Conservation (phyloP, 2,113 vertebrate genomes). For the Cyanoramphus novaezelandiae region DNA sequence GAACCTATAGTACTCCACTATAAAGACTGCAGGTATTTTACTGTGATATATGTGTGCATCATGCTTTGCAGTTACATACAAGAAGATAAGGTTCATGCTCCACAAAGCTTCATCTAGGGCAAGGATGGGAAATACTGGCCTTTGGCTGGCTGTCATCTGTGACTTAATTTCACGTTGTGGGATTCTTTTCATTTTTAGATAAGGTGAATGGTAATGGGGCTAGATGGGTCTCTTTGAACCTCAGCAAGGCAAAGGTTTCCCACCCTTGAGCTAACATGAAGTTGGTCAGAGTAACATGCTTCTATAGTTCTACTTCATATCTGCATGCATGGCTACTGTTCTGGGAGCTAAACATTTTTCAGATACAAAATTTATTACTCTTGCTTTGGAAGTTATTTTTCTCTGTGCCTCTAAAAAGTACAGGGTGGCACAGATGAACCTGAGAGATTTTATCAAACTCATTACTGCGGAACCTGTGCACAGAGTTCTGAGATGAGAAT, state of each 20-base stretch:
- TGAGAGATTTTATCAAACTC: background rate
- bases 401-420: background rate
- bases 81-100: background rate
- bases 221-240: background rate
- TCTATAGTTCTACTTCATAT: background rate
- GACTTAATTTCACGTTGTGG: background rate
- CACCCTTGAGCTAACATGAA: background rate
- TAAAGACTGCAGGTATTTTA: background rate
- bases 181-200: background rate
- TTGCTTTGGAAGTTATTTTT: slow-evolving; percentile 2
- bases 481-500: background rate
- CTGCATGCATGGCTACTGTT: background rate
- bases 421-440: background rate
- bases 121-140: background rate
- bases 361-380: background rate
- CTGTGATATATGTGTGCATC: background rate
- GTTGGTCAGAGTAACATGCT: background rate
- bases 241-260: background rate
- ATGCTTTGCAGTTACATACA: background rate
- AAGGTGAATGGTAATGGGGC: background rate
- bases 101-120: background rate
- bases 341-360: slow-evolving; percentile 10
- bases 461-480: background rate
- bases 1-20: background rate
- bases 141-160: background rate